Evolutionary conservation across 2,113 vertebrate species (phyloP).

Genomic region (Ginglymostoma cirratum): DNA sequence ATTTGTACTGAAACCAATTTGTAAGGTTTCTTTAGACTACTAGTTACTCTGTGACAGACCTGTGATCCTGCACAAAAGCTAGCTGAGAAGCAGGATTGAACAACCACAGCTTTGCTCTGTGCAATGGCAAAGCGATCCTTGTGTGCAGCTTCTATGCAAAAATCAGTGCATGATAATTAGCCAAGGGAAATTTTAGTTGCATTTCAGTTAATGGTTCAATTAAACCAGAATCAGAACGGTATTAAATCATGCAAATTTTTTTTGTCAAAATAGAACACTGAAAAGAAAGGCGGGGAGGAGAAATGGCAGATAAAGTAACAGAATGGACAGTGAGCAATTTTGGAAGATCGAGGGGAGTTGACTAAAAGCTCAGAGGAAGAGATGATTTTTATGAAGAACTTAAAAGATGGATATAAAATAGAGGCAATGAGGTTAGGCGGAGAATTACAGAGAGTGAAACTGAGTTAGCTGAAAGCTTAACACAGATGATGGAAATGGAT

Average conservation of each 20-base stretch:
- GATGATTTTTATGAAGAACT: neutral
- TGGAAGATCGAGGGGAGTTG: neutral
- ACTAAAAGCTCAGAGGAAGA: neutral
- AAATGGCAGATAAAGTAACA: neutral
- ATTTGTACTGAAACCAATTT: constrained; percentile 23
- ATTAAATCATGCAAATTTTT: neutral
- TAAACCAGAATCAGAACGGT: neutral
- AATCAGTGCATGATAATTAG: neutral
- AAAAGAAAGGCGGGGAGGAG: neutral
- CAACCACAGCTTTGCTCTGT: too few species aligned
- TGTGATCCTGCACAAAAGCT: neutral
- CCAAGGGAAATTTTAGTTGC: neutral
- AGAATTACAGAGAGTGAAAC: too few species aligned
- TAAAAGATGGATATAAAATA: neutral
- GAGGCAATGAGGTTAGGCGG: neutral
- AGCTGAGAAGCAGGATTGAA: neutral
- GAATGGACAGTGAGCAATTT: neutral
- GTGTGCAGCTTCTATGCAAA: neutral
- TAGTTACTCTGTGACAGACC: neutral
- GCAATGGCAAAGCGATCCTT: neutral
- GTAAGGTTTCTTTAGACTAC: neutral
- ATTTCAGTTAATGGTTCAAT: too few species aligned
- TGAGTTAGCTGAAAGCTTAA: neutral
- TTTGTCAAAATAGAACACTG: neutral
- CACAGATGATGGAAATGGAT: neutral